Base-by-base conservation (phyloP, 2,113 vertebrate genomes). In the Campylorhamphus procurvoides region DNA sequence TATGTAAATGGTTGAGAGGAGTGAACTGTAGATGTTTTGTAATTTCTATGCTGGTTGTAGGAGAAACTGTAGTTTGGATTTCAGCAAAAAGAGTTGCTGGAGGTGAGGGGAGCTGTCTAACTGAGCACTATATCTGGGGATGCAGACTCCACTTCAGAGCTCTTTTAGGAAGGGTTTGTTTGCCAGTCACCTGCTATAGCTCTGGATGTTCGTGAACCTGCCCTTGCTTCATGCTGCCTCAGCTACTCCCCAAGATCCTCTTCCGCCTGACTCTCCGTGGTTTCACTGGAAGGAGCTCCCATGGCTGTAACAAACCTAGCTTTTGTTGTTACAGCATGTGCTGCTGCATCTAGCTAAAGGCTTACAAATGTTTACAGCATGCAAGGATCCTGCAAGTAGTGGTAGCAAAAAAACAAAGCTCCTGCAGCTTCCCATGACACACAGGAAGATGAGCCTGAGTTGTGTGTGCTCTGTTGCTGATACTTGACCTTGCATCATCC, bases 281-380 rank as follows among this genome's bases (percentile, higher is more conserved):
- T 82, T 95, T 82, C 58, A 7, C 50, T 42, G 73, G 40, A 15
- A 40, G 14, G 42, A 62, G 72, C 82, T 89, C 81, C 69, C 19
- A 3, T 7, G 64, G 29, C 84, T 75, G 18, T 62, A 93, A 82
- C 89, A 95, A 92, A 87, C 53, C 28, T 78, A 29, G 53, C 81
- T 89, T 89, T 94, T 87, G 77, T 90, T 92, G 20, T 89, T 84
- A 11, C 39, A 84, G 47, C 23, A 5, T 89, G 69, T 91, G 46
- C 52, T 89, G 35, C 75, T 75, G 85, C 14, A 27, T 83, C 72
- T 27, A 66, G 63, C 72, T 95, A 89, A 96, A 95, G 53, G 40
- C 67, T 96, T 92, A 39, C 94, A 96, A 96, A 94, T 95, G 77
- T 62, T 56, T 75, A 24, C 39, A 66, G 42, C 3, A 4, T 55